Evolutionary conservation across 53 echinoderm and acorn worm species (phyloP), one percentile per base, ranked within the genome.

Genomic region (Antedon mediterranea): DNA sequence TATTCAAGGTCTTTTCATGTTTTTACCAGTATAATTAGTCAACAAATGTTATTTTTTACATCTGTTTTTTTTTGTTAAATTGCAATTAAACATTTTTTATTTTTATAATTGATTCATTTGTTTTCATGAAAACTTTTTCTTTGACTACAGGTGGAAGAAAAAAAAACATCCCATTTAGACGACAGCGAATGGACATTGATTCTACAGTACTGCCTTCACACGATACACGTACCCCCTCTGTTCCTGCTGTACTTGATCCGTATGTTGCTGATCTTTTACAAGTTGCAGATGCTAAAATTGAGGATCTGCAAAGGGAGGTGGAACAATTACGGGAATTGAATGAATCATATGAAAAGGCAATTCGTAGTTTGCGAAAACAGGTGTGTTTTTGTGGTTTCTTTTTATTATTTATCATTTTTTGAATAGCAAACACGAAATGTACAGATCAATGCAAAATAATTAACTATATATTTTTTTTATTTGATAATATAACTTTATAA

Each of bases 111-210:
- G 37, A 6, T 6, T 37, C 37, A 37, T 37, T 37, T 37, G 4
- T 37, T 37, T n/a, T n/a, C 23, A 23, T 44, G 44, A 14, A 15
- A 23, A 15, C 23, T 15, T 15, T 15, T 18, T 81, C 28, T 30
- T 29, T 0, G n/a, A 0, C 26, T 31, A 32, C 79, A 97, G 97
- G 97, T 31, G 97, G 97, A 14, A 89, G 89, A 11, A 97, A 97
- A 74, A 77, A 88, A 78, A 92, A 87, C 79, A 88, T 97, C 28
- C 97, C 97, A 43, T 97, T 97, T 78, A 85, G 97, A 43, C 81
- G 97, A 0, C 97, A 97, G 72, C 83, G 97, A 23, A 97, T 97
- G 97, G 97, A 97, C 44, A 89, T 97, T 34, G 97, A 97, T 30
- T 85, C 85, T 76, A 89, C 89, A 26, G 83, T 97, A 28, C 88